Evolutionary conservation across 1,140 invertebrate species (phyloP).

Genomic region (Leguminivora glycinivorella): DNA sequence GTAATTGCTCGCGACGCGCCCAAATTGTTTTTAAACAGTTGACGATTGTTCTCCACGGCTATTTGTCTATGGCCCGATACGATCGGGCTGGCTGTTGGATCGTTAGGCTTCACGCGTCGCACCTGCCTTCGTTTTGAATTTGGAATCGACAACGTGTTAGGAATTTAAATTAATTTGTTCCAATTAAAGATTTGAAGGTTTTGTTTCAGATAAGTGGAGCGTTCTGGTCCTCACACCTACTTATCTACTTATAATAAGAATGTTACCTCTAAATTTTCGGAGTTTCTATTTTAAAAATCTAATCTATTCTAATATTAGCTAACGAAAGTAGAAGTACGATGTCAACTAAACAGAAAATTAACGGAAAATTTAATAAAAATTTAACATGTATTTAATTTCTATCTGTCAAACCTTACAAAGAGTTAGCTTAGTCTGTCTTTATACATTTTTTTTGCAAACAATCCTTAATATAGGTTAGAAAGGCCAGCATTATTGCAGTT

Average conservation of each 20-base stretch:
- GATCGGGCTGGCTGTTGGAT: conserved; percentile 38
- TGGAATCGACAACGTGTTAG: conserved; percentile 9
- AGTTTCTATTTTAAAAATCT: background rate
- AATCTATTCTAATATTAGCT: too few relatives aligned
- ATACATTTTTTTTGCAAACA: too few relatives aligned
- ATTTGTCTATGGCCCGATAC: conserved; percentile 67
- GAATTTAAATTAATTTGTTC: conserved; percentile 1
- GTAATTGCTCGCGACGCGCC: conserved; percentile 72
- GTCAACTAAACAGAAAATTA: too few relatives aligned
- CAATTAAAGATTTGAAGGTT: background rate
- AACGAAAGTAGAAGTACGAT: too few relatives aligned
- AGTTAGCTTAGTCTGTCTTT: too few relatives aligned
- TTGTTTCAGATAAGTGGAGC: background rate
- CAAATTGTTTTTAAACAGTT: conserved; percentile 75
- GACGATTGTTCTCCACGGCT: conserved; percentile 72
- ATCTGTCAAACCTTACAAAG: too few relatives aligned
- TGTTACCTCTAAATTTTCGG: background rate
- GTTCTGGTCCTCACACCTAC: background rate
- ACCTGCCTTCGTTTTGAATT: conserved; percentile 24
- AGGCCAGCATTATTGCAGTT: background rate
- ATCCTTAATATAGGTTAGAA: background rate
- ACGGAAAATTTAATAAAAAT: too few relatives aligned
- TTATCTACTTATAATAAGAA: too few relatives aligned
- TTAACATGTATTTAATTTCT: too few relatives aligned
- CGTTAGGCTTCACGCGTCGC: conserved; percentile 28